phyloP scores from a whole-genome alignment of 92 coral and sea anemone genomes.

The Chrysogorgia sp. region DNA sequence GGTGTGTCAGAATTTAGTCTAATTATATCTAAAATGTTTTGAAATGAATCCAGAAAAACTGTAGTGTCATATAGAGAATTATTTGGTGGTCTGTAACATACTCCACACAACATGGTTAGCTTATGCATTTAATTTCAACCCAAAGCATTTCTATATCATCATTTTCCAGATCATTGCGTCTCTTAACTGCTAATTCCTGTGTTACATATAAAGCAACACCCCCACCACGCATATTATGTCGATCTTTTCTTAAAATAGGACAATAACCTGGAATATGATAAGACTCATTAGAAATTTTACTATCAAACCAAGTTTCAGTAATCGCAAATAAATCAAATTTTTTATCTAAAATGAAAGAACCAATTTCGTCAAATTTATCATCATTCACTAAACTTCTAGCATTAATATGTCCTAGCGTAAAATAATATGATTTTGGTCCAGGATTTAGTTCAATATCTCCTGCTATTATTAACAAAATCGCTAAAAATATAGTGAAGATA shows the following conservation, averaged over 20 bases:
- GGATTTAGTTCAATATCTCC: constrained; percentile 14
- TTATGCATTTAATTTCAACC: not conserved
- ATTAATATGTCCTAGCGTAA: too few relatives aligned
- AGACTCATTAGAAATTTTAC: too few relatives aligned
- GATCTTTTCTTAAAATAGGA: constrained; percentile 30
- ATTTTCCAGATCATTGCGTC: too few relatives aligned
- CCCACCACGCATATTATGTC: constrained; percentile 19
- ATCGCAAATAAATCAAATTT: too few relatives aligned
- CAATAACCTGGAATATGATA: constrained; percentile 27
- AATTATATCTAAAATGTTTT: constrained; percentile 37
- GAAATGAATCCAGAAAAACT: constrained; percentile 22
- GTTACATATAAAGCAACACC: too few relatives aligned
- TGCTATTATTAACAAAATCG: not conserved
- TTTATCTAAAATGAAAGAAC: too few relatives aligned
- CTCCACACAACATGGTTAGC: constrained; percentile 33
- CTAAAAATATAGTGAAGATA: not conserved
- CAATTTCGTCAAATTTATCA: too few relatives aligned
- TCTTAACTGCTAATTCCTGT: too few relatives aligned
- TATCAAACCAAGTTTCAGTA: too few relatives aligned
- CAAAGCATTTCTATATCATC: too few relatives aligned
- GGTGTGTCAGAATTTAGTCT: constrained; percentile 37
- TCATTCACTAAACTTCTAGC: too few relatives aligned
- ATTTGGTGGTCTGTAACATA: constrained; percentile 46
- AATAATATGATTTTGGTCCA: too few relatives aligned
- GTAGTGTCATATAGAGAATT: constrained; percentile 33